Base-by-base conservation (phyloP, 2,797 vertebrate species). In the Hybognathus amarus region DNA sequence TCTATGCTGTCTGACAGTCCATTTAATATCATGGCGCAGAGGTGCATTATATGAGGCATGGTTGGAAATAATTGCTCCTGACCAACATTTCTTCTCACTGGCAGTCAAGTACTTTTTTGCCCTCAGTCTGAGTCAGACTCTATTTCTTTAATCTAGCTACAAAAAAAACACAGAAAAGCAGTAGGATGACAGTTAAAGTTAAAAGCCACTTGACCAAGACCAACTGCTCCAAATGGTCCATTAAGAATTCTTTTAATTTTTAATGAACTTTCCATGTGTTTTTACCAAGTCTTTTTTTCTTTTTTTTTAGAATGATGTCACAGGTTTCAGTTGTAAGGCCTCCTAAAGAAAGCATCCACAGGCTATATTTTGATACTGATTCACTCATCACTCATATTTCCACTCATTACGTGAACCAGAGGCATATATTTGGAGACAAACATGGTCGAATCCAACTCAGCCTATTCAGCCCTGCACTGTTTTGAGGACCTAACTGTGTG, bases 141-240 rank as follows among this genome's bases (percentile, higher is more conserved):
- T 9, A 59, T 68, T 76, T 45, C 61, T 69, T 82, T 64, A 64
- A 74, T 38, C 50, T 54, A 67, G 38, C 63, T 52, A 27, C 52
- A 42, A 47, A 68, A 59, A 68, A 54, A 3, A 71, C 4, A 78
- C 66, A 64, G 22, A 66, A 77, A 70, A 36, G 33, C 66, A 66
- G 50, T 82, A 40, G 38, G 18, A 56, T 83, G 64, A 69, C 24
- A n/a, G 24, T 33, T 33, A 2, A 67, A 56, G 47, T 77, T 77
- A 83, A 83, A 83, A 82, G 45, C 47, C 63, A 82, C 71, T 76
- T 82, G 61, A 56, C 80, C 71, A 15, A 67, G 71, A 52, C 61
- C 61, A 33, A 30, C 45, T 42, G 33, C 81, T 22, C 61, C 71
- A 66, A 80, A 80, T 56, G 38, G 77, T 13, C 69, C 69, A 84